A percentile compares a stretch with the other conserved stretches of the same genome.
Evolutionary conservation across 2,797 vertebrate species (phyloP).

Genomic region (Chromis chromis): DNA sequence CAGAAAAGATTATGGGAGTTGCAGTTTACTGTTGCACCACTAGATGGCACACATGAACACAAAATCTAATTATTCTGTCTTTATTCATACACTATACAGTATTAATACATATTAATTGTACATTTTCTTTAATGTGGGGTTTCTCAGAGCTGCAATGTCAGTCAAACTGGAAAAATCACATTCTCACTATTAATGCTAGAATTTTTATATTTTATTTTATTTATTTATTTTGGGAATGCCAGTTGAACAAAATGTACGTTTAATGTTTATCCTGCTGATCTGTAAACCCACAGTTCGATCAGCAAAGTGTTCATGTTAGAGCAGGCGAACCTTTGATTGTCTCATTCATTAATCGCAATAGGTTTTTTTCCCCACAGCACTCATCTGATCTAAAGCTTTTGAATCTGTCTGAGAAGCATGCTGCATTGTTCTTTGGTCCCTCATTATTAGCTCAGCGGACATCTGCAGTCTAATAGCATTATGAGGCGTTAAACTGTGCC

Average conservation of each 20-base stretch:
- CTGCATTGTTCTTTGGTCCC: slow-evolving; percentile 2
- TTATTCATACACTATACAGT: neutral
- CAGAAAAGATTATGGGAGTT: neutral
- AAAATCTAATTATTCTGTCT: neutral
- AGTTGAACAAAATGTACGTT: neutral
- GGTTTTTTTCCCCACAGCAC: neutral
- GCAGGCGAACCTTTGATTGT: neutral
- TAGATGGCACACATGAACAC: slow-evolving; percentile 42
- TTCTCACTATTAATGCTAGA: neutral
- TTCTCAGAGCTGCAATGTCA: neutral
- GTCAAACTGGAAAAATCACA: neutral
- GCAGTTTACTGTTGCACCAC: slow-evolving; percentile 38
- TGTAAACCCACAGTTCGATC: slow-evolving; percentile 1
- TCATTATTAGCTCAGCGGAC: slow-evolving; percentile 45
- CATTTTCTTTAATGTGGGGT: neutral
- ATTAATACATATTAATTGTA: neutral
- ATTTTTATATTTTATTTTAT: neutral
- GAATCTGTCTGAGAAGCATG: neutral
- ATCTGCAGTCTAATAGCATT: slow-evolving; percentile 51
- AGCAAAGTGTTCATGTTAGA: neutral
- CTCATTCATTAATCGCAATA: neutral
- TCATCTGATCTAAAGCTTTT: slow-evolving; percentile 7
- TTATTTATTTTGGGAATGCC: neutral
- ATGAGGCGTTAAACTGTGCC: slow-evolving; percentile 28
- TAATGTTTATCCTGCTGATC: neutral